Evolutionary conservation across 2,888 invertebrate genomes (phyloP).

Genomic region (Galerucella pusilla): DNA sequence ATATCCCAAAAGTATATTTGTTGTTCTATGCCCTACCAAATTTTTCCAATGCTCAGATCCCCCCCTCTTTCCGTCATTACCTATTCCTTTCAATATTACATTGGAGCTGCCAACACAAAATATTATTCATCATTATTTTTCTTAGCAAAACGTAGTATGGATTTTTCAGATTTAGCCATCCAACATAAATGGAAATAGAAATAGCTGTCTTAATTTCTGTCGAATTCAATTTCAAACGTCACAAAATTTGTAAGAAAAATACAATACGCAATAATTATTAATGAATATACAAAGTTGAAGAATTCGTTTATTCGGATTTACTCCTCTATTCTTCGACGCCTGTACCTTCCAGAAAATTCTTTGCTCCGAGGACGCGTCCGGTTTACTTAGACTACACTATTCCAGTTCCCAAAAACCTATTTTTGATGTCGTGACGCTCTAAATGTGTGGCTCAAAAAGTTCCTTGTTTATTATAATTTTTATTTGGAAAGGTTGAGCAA

Average conservation of each 20-base stretch:
- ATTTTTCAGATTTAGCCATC: too few relatives aligned
- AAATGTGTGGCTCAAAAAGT: constrained; percentile 55
- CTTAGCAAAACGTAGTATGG: too few relatives aligned
- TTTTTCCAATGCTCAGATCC: too few relatives aligned
- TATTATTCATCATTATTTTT: too few relatives aligned
- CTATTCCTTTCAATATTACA: too few relatives aligned
- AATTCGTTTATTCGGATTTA: constrained; percentile 17
- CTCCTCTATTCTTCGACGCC: constrained; percentile 37
- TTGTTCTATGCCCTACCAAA: too few relatives aligned
- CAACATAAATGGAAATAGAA: too few relatives aligned
- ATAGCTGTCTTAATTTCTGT: too few relatives aligned
- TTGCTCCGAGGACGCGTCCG: constrained; percentile 64
- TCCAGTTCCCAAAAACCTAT: constrained; percentile 52
- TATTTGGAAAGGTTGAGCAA: constrained; percentile 14
- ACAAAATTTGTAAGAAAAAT: background rate
- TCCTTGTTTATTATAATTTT: constrained; percentile 41
- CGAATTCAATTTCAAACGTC: too few relatives aligned
- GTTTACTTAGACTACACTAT: constrained; percentile 49
- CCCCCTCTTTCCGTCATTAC: too few relatives aligned
- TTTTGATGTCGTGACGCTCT: constrained; percentile 62
- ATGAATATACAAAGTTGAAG: background rate
- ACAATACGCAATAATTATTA: background rate
- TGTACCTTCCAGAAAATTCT: constrained; percentile 63
- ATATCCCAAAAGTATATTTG: too few relatives aligned
- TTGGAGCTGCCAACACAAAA: too few relatives aligned